Conservation (phyloP, 2,888 invertebrate species). For the Standfussiana lucernea region DNA sequence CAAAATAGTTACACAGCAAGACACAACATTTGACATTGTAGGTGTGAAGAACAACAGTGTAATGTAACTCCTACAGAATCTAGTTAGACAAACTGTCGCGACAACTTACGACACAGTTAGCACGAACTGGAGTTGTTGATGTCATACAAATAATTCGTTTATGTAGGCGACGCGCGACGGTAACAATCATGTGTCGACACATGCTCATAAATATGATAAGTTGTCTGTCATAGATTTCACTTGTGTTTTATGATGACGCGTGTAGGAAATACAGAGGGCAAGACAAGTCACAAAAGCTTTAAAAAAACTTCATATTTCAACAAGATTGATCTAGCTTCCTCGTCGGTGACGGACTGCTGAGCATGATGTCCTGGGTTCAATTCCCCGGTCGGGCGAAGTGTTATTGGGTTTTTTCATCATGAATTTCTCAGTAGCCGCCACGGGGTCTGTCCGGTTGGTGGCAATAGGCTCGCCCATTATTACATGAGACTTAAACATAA, state of each 20-base stretch:
- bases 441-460: no score
- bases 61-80: slow-evolving; percentile 30
- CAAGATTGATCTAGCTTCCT: no score
- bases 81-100: slow-evolving; percentile 48
- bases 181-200: slow-evolving; percentile 44
- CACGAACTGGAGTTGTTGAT: slow-evolving; percentile 2
- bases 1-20: background rate
- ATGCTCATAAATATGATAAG: slow-evolving; percentile 44
- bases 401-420: no score
- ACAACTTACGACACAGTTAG: slow-evolving; percentile 21
- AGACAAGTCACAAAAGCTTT: background rate
- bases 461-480: no score
- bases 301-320: no score
- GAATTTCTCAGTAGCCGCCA: no score
- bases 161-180: slow-evolving; percentile 45
- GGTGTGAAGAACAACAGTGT: slow-evolving; percentile 8
- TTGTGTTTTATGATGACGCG: background rate
- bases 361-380: no score
- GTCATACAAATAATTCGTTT: slow-evolving; percentile 45
- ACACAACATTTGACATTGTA: background rate
- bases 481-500: no score
- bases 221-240: slow-evolving; percentile 18
- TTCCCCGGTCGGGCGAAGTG: no score
- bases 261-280: background rate
- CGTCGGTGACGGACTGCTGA: no score